Evolutionary conservation across 2,113 vertebrate species (phyloP).

Genomic region (Bos javanicus): DNA sequence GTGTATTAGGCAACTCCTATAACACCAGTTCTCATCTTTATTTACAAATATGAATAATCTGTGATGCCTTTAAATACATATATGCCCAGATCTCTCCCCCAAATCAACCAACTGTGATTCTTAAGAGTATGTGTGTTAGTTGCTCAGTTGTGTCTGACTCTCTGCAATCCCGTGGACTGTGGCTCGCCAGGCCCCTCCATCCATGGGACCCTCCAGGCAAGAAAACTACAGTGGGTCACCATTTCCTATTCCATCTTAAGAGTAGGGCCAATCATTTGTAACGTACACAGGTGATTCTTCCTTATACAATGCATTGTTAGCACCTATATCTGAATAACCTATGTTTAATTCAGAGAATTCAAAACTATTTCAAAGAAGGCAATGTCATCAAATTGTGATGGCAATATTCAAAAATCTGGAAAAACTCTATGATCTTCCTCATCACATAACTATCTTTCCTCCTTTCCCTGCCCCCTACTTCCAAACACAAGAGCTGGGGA

Average conservation of each 20-base stretch:
- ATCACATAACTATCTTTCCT: background rate
- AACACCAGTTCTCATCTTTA: background rate
- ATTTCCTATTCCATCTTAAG: background rate
- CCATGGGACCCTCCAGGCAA: background rate
- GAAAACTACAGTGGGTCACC: background rate
- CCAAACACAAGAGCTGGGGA: background rate
- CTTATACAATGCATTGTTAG: background rate
- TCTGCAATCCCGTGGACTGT: background rate
- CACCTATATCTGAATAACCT: background rate
- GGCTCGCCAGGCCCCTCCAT: background rate
- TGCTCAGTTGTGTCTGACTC: background rate
- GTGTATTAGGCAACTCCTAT: background rate
- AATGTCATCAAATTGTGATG: background rate
- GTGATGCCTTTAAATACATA: background rate
- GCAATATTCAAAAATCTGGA: background rate
- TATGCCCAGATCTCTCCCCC: background rate
- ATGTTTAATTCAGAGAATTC: slow-evolving; percentile 5
- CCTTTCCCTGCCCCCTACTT: background rate
- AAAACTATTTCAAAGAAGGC: background rate
- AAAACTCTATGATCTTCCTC: background rate
- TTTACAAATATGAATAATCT: background rate
- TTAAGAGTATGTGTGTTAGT: background rate
- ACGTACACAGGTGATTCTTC: background rate
- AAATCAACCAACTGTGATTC: background rate
- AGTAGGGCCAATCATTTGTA: background rate